These are phyloP conservation scores for Echinometra lucunter DNA, from an alignment of 53 echinoderm and acorn worm genomes.

Conservation along the genomic window DNA sequence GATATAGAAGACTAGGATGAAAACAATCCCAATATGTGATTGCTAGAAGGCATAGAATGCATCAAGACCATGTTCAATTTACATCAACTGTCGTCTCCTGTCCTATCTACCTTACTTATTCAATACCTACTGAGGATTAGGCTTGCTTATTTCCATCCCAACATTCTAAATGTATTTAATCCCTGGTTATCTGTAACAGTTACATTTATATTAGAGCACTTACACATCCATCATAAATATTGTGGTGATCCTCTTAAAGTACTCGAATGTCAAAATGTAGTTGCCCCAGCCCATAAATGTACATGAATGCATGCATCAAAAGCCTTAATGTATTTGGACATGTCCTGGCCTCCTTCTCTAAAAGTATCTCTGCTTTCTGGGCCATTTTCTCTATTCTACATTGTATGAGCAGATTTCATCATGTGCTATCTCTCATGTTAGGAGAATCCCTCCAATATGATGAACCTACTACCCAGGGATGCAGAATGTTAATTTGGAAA, in stretches of 20 bases:
- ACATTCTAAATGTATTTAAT: not conserved
- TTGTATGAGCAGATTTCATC: not conserved
- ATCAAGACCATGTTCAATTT: constrained; percentile 8
- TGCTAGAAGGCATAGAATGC: not conserved
- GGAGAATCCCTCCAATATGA: not conserved
- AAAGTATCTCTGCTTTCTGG: not conserved
- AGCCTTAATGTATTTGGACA: not conserved
- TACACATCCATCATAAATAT: not conserved
- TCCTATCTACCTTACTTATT: not conserved
- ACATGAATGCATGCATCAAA: not conserved
- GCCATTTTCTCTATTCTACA: not conserved
- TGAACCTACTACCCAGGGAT: not conserved
- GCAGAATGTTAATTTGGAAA: too few species aligned
- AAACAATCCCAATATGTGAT: constrained; percentile 2
- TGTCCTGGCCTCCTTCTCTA: not conserved
- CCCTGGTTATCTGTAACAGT: not conserved
- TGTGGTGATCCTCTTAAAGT: not conserved
- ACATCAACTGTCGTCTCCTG: not conserved
- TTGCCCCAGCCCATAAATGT: not conserved
- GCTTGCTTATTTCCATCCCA: not conserved
- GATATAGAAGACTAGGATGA: not conserved
- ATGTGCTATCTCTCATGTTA: not conserved
- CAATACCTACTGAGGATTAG: not conserved
- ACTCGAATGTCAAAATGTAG: not conserved
- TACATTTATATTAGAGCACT: not conserved